These are phyloP conservation scores for Phortica okadai DNA, from an alignment of 2,888 invertebrate species.

Conservation along the genomic window DNA sequence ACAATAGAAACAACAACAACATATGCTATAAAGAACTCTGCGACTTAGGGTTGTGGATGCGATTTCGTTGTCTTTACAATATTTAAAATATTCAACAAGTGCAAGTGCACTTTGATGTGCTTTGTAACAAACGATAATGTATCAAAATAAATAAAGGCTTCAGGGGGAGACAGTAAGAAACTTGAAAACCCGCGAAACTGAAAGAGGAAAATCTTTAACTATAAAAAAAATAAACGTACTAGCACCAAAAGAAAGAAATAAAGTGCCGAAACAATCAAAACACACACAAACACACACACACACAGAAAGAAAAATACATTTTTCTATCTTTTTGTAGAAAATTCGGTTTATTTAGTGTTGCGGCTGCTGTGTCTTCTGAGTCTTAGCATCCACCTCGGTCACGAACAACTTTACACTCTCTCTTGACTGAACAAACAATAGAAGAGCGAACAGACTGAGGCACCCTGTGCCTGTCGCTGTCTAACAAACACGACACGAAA, in stretches of 20 bases:
- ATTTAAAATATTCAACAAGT: not conserved
- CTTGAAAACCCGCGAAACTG: not conserved
- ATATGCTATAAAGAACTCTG: not conserved
- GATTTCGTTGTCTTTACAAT: not conserved
- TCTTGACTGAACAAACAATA: not conserved
- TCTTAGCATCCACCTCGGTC: not conserved
- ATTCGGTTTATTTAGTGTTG: not conserved
- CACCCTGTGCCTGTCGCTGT: slow-evolving; percentile 49
- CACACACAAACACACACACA: not conserved
- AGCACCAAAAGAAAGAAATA: not conserved
- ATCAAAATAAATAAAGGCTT: not conserved
- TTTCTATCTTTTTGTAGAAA: slow-evolving; percentile 15
- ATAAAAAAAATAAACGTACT: not conserved
- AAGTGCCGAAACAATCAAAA: not conserved
- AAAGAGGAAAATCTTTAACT: not conserved
- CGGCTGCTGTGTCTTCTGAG: not conserved
- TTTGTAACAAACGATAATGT: not conserved
- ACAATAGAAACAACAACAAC: not conserved
- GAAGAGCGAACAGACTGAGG: not conserved
- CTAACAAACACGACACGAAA: slow-evolving; percentile 28
- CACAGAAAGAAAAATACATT: slow-evolving; percentile 8
- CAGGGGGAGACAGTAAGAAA: not conserved
- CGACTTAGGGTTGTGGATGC: not conserved
- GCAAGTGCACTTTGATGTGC: slow-evolving; percentile 7
- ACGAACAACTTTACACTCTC: not conserved